A percentile compares a stretch with the other conserved stretches of the same genome.
Evolutionary conservation across 2,797 vertebrate genomes (phyloP).

Genomic region (Numenius phaeopus): DNA sequence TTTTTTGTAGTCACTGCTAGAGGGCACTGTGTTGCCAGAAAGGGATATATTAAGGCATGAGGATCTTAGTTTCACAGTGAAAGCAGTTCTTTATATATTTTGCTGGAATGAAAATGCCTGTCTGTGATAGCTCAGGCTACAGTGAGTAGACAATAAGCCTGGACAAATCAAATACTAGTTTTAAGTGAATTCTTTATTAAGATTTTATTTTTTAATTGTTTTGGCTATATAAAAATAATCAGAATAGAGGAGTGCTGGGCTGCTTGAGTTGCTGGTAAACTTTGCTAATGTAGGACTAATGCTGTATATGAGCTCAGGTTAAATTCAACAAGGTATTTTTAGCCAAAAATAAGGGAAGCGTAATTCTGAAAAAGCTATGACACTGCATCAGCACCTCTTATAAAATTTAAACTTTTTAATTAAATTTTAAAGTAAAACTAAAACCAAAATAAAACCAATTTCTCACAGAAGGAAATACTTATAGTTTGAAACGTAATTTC

Average conservation of each 20-base stretch:
- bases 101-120: background rate
- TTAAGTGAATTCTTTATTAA: background rate
- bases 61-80: accelerated
- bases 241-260: background rate
- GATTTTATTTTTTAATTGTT: background rate
- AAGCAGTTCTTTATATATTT: background rate
- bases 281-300: background rate
- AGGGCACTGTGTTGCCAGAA: background rate
- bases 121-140: background rate
- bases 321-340: background rate
- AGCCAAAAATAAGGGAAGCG: background rate
- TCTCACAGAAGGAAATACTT: background rate
- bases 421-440: background rate
- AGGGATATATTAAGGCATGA: background rate
- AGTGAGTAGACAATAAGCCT: background rate
- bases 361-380: background rate
- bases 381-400: background rate
- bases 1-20: background rate
- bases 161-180: background rate
- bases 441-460: background rate
- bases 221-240: background rate
- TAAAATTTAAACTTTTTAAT: background rate
- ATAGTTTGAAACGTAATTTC: background rate
- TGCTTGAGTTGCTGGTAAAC: background rate
- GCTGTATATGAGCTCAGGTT: background rate